These are phyloP conservation scores for Zingel zingel DNA, from an alignment of 2,113 vertebrate genomes.

Conservation along the genomic window DNA sequence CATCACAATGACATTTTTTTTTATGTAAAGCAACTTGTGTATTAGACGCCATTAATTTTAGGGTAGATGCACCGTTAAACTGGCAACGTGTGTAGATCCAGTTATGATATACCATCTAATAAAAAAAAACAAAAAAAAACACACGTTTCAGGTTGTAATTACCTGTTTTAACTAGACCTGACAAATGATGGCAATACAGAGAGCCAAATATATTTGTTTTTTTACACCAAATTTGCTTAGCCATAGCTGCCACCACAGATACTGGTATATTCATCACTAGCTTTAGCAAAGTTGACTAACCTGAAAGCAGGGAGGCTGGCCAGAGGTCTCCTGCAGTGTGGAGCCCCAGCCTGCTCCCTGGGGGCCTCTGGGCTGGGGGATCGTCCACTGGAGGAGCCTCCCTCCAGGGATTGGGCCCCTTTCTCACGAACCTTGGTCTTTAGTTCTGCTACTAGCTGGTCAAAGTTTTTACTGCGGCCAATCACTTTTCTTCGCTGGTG, in stretches of 20 bases:
- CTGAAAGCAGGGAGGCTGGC: constrained; percentile 87
- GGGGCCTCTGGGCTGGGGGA: constrained; percentile 77
- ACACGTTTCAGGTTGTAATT: too few species aligned
- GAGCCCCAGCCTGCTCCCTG: constrained; percentile 62
- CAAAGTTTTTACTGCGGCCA: constrained; percentile 93
- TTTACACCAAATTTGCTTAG: too few species aligned
- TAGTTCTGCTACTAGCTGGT: constrained; percentile 92
- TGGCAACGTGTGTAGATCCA: too few species aligned
- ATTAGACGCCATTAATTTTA: too few species aligned
- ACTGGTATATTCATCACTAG: neutral
- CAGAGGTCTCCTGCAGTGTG: constrained; percentile 85
- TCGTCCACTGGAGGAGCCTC: constrained; percentile 66
- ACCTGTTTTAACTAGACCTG: too few species aligned
- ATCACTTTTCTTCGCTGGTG: constrained; percentile 92
- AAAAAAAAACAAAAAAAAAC: too few species aligned
- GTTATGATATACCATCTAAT: too few species aligned
- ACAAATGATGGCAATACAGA: too few species aligned
- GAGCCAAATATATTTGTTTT: too few species aligned
- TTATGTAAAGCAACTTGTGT: too few species aligned
- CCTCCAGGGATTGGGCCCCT: constrained; percentile 79
- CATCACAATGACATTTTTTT: too few species aligned
- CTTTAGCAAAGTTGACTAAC: constrained; percentile 63
- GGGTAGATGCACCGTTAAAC: too few species aligned
- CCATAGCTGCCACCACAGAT: neutral
- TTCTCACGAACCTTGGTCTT: constrained; percentile 91